Conservation (phyloP, 1,140 invertebrate genomes). For the Rhizoglyphus robini region DNA sequence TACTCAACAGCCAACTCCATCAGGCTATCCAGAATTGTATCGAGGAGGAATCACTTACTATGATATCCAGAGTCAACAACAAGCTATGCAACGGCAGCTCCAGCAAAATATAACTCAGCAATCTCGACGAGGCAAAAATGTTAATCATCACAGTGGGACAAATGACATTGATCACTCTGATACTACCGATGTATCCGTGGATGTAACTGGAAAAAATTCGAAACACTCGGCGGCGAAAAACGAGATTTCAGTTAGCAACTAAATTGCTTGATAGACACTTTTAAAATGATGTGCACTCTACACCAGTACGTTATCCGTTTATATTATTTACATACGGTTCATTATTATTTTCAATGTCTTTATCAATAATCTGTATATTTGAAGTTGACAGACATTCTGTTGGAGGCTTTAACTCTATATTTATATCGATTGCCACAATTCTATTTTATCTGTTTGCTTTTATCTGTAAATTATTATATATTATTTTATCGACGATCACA, state of each 20-base stretch:
- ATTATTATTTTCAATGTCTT: too few relatives aligned
- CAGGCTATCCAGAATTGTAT: slow-evolving; percentile 35
- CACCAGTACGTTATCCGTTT: too few relatives aligned
- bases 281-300: too few relatives aligned
- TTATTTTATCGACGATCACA: too few relatives aligned
- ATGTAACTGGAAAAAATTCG: background rate
- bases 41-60: slow-evolving; percentile 46
- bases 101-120: background rate
- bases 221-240: background rate
- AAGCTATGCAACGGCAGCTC: slow-evolving; percentile 27
- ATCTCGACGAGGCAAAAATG: background rate
- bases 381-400: too few relatives aligned
- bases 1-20: background rate
- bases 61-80: slow-evolving; percentile 36
- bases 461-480: too few relatives aligned
- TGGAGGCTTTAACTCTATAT: too few relatives aligned
- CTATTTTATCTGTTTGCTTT: too few relatives aligned
- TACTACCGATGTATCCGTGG: background rate
- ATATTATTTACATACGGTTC: too few relatives aligned
- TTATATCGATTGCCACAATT: too few relatives aligned
- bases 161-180: background rate
- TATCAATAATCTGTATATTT: too few relatives aligned
- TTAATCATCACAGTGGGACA: background rate
- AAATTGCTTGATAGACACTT: background rate
- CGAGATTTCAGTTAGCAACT: background rate